Conservation (phyloP, 92 coral and sea anemone species). For the Siderastrea siderea region DNA sequence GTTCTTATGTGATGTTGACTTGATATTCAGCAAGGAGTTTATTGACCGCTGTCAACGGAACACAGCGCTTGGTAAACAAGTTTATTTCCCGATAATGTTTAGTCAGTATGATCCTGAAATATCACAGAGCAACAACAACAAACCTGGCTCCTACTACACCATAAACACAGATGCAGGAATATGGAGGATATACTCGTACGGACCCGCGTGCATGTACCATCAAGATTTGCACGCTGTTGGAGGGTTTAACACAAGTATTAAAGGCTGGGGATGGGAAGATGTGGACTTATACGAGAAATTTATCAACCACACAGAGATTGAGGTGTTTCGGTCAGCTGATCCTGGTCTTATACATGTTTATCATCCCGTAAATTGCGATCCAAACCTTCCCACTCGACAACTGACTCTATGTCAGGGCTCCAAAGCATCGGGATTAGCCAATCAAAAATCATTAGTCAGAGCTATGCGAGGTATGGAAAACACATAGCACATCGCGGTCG, state of each 20-base stretch:
- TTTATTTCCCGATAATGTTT: constrained; percentile 91
- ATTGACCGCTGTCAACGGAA: constrained; percentile 90
- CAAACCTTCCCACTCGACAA: constrained; percentile 73
- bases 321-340: constrained; percentile 87
- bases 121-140: constrained; percentile 55
- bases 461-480: constrained; percentile 35
- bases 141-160: constrained; percentile 55
- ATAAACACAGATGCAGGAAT: constrained; percentile 85
- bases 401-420: constrained; percentile 73
- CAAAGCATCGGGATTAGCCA: constrained; percentile 79
- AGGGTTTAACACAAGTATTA: constrained; percentile 87
- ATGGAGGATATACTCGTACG: constrained; percentile 91
- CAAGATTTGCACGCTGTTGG: constrained; percentile 88
- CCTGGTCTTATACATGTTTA: constrained; percentile 68
- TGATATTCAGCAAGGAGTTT: constrained; percentile 83
- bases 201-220: constrained; percentile 87
- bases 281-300: constrained; percentile 92
- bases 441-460: constrained; percentile 64
- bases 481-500: not conserved
- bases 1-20: constrained; percentile 92
- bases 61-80: constrained; percentile 69
- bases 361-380: constrained; percentile 72
- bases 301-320: constrained; percentile 66
- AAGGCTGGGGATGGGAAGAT: constrained; percentile 97
- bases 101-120: constrained; percentile 89